Conservation (phyloP, 2,113 vertebrate species). For the Hiodon alosoides region DNA sequence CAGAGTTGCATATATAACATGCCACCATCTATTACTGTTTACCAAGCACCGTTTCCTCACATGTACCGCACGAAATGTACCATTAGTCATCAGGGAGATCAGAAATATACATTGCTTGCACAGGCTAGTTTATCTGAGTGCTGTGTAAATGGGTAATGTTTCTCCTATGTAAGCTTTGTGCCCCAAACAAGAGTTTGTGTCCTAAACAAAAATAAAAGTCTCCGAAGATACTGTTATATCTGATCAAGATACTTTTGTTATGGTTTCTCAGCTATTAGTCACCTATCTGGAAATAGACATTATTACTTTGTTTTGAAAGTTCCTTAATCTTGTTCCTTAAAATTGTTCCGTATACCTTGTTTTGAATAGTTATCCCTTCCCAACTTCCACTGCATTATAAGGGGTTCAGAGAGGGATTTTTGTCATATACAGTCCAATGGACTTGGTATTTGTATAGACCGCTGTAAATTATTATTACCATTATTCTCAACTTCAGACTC, state of each 20-base stretch:
- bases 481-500: constrained; percentile 47
- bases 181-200: no score
- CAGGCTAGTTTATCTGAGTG: no score
- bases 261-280: constrained; percentile 8
- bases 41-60: no score
- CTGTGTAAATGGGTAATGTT: no score
- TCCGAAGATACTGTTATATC: background rate
- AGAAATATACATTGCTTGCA: no score
- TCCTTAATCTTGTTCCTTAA: background rate
- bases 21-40: no score
- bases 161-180: no score
- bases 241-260: constrained; percentile 1
- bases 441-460: constrained; percentile 34
- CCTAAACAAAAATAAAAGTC: background rate
- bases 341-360: background rate
- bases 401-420: constrained; percentile 21
- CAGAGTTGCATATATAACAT: no score
- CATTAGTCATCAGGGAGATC: no score
- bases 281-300: background rate
- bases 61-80: no score
- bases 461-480: constrained; percentile 40
- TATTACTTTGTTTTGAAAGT: background rate
- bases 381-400: background rate
- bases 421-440: constrained; percentile 41
- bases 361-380: constrained; percentile 2